phyloP scores from a whole-genome alignment of 2,113 vertebrate genomes.

The Salvator merianae region DNA sequence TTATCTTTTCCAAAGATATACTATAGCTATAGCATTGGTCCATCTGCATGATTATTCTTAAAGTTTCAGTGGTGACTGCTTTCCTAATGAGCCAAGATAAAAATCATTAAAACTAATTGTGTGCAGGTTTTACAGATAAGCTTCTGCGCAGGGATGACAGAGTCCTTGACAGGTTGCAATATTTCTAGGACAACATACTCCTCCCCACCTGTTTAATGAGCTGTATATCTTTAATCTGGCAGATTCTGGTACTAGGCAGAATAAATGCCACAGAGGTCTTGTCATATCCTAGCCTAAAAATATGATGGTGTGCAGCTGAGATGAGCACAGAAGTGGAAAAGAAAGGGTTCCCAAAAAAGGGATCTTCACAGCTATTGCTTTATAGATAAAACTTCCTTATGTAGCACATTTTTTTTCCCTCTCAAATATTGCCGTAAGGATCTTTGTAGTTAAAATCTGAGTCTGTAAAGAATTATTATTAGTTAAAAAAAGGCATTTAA shows the following conservation, averaged over 20 bases:
- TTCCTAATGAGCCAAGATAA: conserved; percentile 73
- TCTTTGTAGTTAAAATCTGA: neutral
- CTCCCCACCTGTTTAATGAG: conserved; percentile 79
- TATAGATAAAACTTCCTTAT: neutral
- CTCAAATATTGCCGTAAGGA: neutral
- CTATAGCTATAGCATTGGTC: conserved; percentile 25
- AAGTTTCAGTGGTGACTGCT: conserved; percentile 63
- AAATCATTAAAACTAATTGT: conserved; percentile 75
- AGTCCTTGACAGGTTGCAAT: conserved; percentile 60
- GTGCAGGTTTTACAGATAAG: conserved; percentile 68
- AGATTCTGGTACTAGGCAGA: conserved; percentile 62
- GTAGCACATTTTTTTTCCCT: accelerated
- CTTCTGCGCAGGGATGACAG: conserved; percentile 49
- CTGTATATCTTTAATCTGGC: conserved; percentile 74
- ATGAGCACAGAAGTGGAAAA: neutral
- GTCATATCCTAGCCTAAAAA: conserved; percentile 13
- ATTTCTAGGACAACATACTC: conserved; percentile 66
- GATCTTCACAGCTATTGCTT: neutral
- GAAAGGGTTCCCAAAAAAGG: neutral
- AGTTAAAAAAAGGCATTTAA: no score
- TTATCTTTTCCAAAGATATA: conserved; percentile 39
- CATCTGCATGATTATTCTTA: conserved; percentile 65
- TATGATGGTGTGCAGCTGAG: neutral
- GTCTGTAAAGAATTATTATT: neutral
- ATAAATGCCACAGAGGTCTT: conserved; percentile 44